A percentile compares a stretch with the other conserved stretches of the same genome.
Conservation (phyloP, 2,888 invertebrate species). For the Rhyacophila evoluta region DNA sequence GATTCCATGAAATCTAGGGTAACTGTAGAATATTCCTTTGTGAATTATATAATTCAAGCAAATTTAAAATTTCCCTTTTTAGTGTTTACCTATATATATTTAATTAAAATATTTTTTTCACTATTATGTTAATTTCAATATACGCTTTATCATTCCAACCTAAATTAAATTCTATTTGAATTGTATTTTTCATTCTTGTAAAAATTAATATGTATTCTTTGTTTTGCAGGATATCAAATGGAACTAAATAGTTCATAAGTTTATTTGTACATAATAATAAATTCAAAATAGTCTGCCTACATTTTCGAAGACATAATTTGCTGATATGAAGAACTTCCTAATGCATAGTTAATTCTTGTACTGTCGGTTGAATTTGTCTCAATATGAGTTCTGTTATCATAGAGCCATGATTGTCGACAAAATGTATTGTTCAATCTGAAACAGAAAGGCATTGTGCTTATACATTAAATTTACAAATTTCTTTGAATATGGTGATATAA, state of each 20-base stretch:
- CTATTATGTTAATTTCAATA: too few species aligned
- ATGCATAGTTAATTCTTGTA: background rate
- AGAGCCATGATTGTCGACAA: conserved; percentile 13
- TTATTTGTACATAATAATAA: conserved; percentile 43
- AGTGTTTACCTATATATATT: too few species aligned
- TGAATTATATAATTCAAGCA: too few species aligned
- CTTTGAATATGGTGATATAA: conserved; percentile 46
- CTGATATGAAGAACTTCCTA: conserved; percentile 7
- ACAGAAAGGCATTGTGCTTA: conserved; percentile 52
- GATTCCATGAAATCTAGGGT: too few species aligned
- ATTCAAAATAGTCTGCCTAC: conserved; percentile 36
- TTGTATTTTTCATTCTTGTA: too few species aligned
- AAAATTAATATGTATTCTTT: conserved; percentile 35
- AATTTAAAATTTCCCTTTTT: too few species aligned
- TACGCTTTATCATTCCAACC: too few species aligned
- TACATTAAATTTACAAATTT: conserved; percentile 41
- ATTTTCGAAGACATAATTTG: conserved; percentile 16
- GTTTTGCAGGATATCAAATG: conserved; percentile 55
- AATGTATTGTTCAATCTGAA: conserved; percentile 29
- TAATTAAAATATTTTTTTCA: too few species aligned
- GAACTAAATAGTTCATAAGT: conserved; percentile 47
- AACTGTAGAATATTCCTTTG: too few species aligned
- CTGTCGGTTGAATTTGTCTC: background rate
- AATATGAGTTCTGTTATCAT: conserved; percentile 14
- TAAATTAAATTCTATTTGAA: too few species aligned